A percentile compares a stretch with the other conserved stretches of the same genome.
These are phyloP conservation scores for Netelia virgata DNA, from an alignment of 2,888 invertebrate genomes.

Conservation along the genomic window DNA sequence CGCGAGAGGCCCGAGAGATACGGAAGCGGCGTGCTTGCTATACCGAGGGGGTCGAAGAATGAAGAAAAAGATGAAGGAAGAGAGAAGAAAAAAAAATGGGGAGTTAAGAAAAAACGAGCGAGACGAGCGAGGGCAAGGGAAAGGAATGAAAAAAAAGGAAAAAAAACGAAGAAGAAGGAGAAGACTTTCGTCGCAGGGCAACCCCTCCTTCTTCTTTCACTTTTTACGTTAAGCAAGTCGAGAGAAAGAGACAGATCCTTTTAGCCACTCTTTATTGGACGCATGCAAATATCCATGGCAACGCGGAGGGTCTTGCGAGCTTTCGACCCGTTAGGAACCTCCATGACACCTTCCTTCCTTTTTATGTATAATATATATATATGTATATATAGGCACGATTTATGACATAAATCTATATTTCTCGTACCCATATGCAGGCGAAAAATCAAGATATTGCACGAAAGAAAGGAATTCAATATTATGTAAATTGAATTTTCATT, in stretches of 20 bases:
- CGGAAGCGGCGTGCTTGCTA: conserved; percentile 38
- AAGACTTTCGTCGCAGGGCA: conserved; percentile 66
- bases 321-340: conserved; percentile 42
- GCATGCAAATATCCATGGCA: conserved; percentile 85
- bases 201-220: conserved; percentile 83
- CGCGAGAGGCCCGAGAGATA: conserved; percentile 58
- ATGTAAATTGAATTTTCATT: too few relatives aligned
- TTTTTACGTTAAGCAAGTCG: conserved; percentile 83
- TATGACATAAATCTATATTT: neutral
- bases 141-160: conserved; percentile 14
- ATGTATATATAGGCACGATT: neutral
- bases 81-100: conserved; percentile 47
- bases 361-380: neutral
- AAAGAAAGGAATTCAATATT: neutral
- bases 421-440: neutral
- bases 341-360: conserved; percentile 50
- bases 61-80: conserved; percentile 35
- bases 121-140: conserved; percentile 17
- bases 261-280: conserved; percentile 85
- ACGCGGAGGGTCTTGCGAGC: conserved; percentile 69
- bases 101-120: conserved; percentile 40
- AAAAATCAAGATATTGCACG: neutral
- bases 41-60: conserved; percentile 55
- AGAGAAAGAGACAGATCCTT: conserved; percentile 77
- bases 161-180: conserved; percentile 69